Base-by-base conservation (phyloP, 2,888 invertebrate species). In the Pristionchus exspectatus region DNA sequence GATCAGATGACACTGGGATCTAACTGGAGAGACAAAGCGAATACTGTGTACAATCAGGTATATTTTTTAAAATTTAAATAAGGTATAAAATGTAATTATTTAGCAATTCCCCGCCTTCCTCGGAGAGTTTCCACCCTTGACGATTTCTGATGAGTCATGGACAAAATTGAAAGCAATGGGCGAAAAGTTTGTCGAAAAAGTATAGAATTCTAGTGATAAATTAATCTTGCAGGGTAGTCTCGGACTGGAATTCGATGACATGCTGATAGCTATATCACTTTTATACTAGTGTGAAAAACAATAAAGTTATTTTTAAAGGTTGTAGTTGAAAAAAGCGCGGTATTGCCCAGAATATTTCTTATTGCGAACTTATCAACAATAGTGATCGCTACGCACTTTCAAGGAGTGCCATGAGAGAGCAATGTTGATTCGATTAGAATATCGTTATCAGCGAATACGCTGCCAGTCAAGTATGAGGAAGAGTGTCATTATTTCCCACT, bases 61-160 rank as follows among this genome's bases (percentile, higher is more conserved):
- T 18, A 16, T 27, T 7, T 30, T 21, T 56, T 30, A 21, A 9
- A 33, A 3, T 84, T 84, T 30, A 3, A n/a, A 30, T 33, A 38
- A 27, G 2, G 9, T 16, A 0, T n/a, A n/a, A 16, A 56, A 56
- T 50, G 33, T 1, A 85, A 2, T 21, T 14, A 27, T 56, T 85
- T 24, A 85, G 84, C 30, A 59, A 59, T 33, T 85, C 5, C 84
- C 84, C 1, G 18, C 16, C 27, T 50, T n/a, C 21, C 84, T 85
- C 38, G 84, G 84, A 2, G 84, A 85, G 12, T 85, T 50, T 85
- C 84, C 84, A 1, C 84, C 84, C 0, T 33, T 85, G 18, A 85
- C 14, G 1, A 59, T 85, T 2, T 56, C 59, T 18, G 59, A 85
- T n/a, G 84, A 59, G 5, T 85, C 84, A 2, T 59, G 84, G 84